These are phyloP conservation scores for Myotis daubentonii DNA, from an alignment of 2,797 vertebrate species.

Conservation along the genomic window DNA sequence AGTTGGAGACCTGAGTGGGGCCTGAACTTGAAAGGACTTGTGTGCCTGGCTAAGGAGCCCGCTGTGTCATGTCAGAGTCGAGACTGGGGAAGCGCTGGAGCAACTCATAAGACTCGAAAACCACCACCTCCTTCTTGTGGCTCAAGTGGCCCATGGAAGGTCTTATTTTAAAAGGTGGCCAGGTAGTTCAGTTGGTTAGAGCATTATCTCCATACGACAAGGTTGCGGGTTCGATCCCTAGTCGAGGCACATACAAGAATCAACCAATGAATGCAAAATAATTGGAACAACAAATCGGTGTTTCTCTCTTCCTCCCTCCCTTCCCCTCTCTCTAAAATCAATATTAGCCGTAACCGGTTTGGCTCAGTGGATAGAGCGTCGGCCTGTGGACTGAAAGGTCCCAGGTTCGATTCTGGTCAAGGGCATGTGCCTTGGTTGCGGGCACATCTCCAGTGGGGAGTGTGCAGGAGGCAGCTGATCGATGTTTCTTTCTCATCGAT, in stretches of 20 bases:
- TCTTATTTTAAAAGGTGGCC: constrained; percentile 5
- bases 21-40: constrained; percentile 27
- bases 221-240: neutral
- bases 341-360: neutral
- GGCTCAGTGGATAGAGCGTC: too few relatives aligned
- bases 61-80: neutral
- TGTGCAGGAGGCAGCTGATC: too few relatives aligned
- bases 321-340: neutral
- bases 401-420: too few relatives aligned
- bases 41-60: neutral
- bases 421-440: too few relatives aligned
- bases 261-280: neutral
- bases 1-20: neutral
- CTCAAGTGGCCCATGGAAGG: neutral
- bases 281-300: neutral
- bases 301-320: neutral
- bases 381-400: too few relatives aligned
- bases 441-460: too few relatives aligned
- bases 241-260: neutral
- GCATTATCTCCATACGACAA: neutral
- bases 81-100: neutral
- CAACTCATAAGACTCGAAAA: neutral
- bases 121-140: neutral
- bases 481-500: too few relatives aligned
- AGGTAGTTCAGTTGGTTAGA: neutral